A percentile compares a stretch with the other conserved stretches of the same genome.
phyloP scores from a whole-genome alignment of 2,888 invertebrate species.

The Agrenia bidenticulata region DNA sequence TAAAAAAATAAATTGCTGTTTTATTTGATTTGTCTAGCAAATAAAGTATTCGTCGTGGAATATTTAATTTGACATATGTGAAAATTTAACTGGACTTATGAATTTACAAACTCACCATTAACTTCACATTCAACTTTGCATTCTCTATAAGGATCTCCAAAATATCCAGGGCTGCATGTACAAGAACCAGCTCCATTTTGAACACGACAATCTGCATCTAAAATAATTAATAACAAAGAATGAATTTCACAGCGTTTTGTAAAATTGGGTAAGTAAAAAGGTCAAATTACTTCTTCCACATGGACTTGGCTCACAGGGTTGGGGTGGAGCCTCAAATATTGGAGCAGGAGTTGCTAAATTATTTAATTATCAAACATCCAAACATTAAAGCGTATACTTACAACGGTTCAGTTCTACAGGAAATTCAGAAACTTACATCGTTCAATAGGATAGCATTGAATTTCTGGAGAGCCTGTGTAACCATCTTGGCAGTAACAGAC shows the following conservation, averaged over 20 bases:
- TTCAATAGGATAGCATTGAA: slow-evolving; percentile 31
- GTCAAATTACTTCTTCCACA: slow-evolving; percentile 49
- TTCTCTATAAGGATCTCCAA: slow-evolving; percentile 70
- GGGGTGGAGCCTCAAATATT: slow-evolving; percentile 47
- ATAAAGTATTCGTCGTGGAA: too few species aligned
- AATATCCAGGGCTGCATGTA: slow-evolving; percentile 55
- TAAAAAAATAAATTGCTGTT: too few species aligned
- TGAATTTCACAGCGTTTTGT: too few species aligned
- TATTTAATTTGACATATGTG: too few species aligned
- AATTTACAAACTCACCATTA: background rate
- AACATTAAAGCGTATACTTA: too few species aligned
- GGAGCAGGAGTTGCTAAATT: slow-evolving; percentile 66
- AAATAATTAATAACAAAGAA: too few species aligned
- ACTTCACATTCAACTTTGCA: slow-evolving; percentile 57
- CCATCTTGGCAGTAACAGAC: slow-evolving; percentile 68
- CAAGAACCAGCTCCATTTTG: slow-evolving; percentile 42
- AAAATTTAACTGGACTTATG: too few species aligned
- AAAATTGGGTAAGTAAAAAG: too few species aligned
- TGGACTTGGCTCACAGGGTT: slow-evolving; percentile 39
- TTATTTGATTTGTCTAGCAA: too few species aligned
- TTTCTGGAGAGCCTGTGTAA: slow-evolving; percentile 71
- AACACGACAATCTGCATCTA: slow-evolving; percentile 23
- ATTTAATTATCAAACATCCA: too few species aligned
- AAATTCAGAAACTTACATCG: background rate
- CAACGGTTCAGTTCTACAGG: too few species aligned